Conservation (phyloP, 2,113 vertebrate species). For the Hypanus sabinus region DNA sequence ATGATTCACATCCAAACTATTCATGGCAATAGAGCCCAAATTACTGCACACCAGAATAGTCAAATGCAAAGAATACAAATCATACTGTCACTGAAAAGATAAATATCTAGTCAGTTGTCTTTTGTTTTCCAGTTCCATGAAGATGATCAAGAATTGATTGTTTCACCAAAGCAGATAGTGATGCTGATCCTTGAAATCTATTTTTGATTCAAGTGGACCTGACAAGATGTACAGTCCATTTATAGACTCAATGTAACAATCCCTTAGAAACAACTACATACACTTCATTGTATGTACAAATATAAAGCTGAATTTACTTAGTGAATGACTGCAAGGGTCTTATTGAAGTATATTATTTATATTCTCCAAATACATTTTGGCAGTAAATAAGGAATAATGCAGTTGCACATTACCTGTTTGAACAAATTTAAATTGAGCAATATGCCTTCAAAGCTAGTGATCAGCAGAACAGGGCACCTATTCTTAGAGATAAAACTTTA, state of each 20-base stretch:
- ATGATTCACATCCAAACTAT: neutral
- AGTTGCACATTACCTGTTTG: neutral
- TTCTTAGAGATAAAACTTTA: neutral
- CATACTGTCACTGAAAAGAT: neutral
- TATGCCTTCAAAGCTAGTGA: neutral
- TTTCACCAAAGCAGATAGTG: neutral
- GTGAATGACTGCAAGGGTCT: neutral
- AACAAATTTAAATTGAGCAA: neutral
- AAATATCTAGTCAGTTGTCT: neutral
- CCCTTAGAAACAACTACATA: neutral
- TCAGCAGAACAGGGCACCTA: neutral
- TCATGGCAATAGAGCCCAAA: neutral
- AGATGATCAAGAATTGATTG: neutral
- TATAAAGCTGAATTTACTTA: conserved; percentile 8
- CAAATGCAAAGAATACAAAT: neutral
- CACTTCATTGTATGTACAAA: conserved; percentile 2
- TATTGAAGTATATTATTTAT: neutral
- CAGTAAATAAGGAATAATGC: neutral
- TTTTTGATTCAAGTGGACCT: neutral
- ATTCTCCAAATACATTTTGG: conserved; percentile 28
- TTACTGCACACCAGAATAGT: neutral
- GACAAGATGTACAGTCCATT: neutral
- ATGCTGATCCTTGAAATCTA: neutral
- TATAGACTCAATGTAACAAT: neutral
- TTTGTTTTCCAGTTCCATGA: neutral